These are phyloP conservation scores for Petrolisthes cinctipes DNA, from an alignment of 2,888 invertebrate species.

Conservation along the genomic window DNA sequence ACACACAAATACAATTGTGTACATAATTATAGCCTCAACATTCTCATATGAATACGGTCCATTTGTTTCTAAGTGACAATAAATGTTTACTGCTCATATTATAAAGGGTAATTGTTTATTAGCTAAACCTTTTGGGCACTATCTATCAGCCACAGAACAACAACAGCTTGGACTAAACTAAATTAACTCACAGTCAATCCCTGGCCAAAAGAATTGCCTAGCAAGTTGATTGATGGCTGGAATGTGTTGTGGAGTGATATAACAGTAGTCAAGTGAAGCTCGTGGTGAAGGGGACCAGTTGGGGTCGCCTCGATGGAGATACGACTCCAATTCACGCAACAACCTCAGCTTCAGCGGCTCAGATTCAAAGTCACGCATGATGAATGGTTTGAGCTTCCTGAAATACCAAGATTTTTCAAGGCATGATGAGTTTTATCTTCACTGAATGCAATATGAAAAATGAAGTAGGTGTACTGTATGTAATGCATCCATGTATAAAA, in stretches of 20 bases:
- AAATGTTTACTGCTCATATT: too few relatives aligned
- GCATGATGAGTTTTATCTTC: too few relatives aligned
- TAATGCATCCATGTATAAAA: too few relatives aligned
- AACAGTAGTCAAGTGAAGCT: constrained; percentile 85
- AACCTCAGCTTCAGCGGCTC: constrained; percentile 81
- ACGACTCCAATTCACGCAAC: constrained; percentile 75
- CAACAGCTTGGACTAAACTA: background rate
- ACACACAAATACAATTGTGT: too few relatives aligned
- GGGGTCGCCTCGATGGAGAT: constrained; percentile 70
- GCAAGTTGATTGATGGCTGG: constrained; percentile 87
- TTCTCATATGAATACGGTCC: too few relatives aligned
- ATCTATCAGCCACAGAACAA: background rate
- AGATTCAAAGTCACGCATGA: constrained; percentile 79
- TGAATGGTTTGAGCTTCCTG: constrained; percentile 84
- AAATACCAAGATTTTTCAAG: background rate
- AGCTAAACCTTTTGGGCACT: too few relatives aligned
- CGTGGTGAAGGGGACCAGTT: constrained; percentile 69
- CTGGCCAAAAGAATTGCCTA: constrained; percentile 90
- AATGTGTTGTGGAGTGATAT: constrained; percentile 88
- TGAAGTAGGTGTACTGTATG: too few relatives aligned
- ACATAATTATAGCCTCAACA: too few relatives aligned
- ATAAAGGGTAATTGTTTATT: too few relatives aligned
- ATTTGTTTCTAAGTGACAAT: too few relatives aligned
- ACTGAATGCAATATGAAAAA: too few relatives aligned
- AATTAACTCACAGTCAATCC: constrained; percentile 69